A percentile compares a stretch with the other conserved stretches of the same genome.
Evolutionary conservation across 2,113 vertebrate species (phyloP).

Genomic region (Onychostoma macrolepis): DNA sequence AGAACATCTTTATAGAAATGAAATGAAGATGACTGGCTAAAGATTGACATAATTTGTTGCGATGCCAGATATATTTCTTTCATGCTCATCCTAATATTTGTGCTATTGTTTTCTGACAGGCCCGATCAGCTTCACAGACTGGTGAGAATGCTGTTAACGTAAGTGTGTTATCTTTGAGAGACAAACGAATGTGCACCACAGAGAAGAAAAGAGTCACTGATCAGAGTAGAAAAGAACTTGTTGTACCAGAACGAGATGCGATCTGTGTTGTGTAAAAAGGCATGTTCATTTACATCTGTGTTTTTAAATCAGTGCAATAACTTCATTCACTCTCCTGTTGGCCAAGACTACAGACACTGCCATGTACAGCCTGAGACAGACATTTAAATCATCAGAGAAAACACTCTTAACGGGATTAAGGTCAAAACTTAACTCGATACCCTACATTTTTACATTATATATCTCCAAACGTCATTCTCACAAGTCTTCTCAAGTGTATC

Average conservation of each 20-base stretch:
- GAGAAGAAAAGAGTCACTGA: no score
- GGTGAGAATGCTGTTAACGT: fast-evolving
- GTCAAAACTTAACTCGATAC: no score
- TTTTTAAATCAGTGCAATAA: not conserved
- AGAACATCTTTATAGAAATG: not conserved
- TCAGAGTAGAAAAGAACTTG: not conserved
- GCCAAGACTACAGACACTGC: not conserved
- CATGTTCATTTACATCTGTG: not conserved
- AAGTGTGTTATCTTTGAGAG: no score
- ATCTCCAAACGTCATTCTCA: no score
- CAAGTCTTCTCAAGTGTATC: no score
- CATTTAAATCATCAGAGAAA: no score
- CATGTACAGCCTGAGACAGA: no score
- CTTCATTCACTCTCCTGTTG: not conserved
- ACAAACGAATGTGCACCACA: no score
- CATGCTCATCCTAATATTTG: not conserved
- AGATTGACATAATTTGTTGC: not conserved
- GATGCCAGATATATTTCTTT: not conserved
- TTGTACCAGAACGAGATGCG: not conserved
- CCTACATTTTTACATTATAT: no score
- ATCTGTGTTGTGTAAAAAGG: not conserved
- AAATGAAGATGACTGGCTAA: not conserved
- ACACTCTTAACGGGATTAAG: no score
- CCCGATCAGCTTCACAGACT: not conserved
- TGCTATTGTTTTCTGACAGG: not conserved